Conservation (phyloP, 1,140 invertebrate species). For the Drosophila nasuta region DNA sequence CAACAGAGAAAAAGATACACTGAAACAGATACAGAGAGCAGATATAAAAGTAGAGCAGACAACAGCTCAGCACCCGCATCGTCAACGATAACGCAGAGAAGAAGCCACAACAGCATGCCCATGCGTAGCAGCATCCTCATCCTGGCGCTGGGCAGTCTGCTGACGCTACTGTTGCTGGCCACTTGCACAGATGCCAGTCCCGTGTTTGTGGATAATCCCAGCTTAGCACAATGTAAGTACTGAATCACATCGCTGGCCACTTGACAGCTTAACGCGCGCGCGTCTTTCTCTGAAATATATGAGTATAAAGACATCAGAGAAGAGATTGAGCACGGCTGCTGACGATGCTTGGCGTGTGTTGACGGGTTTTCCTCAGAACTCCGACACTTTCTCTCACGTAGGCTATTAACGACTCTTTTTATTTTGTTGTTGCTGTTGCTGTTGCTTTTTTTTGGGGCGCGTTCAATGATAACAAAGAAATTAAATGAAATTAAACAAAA, state of each 20-base stretch:
- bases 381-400: conserved; percentile 80
- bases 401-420: conserved; percentile 52
- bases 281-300: conserved; percentile 45
- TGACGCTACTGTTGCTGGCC: conserved; percentile 37
- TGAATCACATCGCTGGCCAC: conserved; percentile 26
- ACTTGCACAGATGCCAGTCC: conserved; percentile 61
- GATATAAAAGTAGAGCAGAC: conserved; percentile 47
- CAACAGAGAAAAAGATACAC: conserved; percentile 31
- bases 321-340: conserved; percentile 26
- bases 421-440: conserved; percentile 9
- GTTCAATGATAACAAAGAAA: conserved; percentile 42
- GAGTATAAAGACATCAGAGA: conserved; percentile 22
- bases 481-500: conserved; percentile 43
- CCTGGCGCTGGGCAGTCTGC: conserved; percentile 55
- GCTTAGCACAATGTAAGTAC: conserved; percentile 84
- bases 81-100: conserved; percentile 34
- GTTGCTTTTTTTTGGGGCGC: conserved; percentile 48
- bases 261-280: conserved; percentile 31
- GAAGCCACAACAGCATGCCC: conserved; percentile 30
- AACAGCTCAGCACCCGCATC: conserved; percentile 25
- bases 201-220: conserved; percentile 84
- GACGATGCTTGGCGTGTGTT: conserved; percentile 23
- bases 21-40: conserved; percentile 34
- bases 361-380: conserved; percentile 67
- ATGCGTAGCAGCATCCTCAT: conserved; percentile 48